phyloP scores from a whole-genome alignment of 1,140 invertebrate species.

The Tetragonula clypearis region DNA sequence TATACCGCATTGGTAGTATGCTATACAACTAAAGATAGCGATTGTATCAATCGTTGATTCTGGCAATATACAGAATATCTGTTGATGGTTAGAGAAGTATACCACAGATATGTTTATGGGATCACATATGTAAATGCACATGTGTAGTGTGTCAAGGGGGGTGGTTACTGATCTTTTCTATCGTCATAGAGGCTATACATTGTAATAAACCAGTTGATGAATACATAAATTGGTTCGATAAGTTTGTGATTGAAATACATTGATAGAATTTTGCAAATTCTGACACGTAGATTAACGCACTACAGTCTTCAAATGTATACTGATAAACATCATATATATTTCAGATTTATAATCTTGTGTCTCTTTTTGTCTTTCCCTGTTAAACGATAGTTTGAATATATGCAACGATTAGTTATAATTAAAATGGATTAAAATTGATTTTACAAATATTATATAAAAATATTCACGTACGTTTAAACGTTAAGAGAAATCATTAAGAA shows the following conservation, averaged over 20 bases:
- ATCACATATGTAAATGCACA: conserved; percentile 29
- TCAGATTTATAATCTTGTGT: conserved; percentile 57
- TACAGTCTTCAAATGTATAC: conserved; percentile 49
- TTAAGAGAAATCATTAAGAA: background rate
- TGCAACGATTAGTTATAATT: conserved; percentile 1
- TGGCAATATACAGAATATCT: conserved; percentile 53
- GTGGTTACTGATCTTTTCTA: conserved; percentile 38
- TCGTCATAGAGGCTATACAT: conserved; percentile 45
- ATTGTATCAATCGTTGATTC: conserved; percentile 70
- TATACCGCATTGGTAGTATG: conserved; percentile 52
- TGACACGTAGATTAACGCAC: conserved; percentile 23
- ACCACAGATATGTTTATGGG: conserved; percentile 28
- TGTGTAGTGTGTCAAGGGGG: conserved; percentile 10
- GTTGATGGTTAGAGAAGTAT: conserved; percentile 47
- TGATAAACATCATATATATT: conserved; percentile 50
- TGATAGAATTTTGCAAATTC: conserved; percentile 42
- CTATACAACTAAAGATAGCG: conserved; percentile 43
- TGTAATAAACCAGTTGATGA: conserved; percentile 41
- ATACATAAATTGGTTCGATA: conserved; percentile 33
- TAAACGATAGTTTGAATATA: background rate
- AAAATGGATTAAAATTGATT: background rate
- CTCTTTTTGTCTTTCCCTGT: conserved; percentile 46
- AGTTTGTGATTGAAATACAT: conserved; percentile 39
- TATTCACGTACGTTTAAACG: background rate
- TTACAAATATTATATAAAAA: conserved; percentile 1